Evolutionary conservation across 2,888 invertebrate genomes (phyloP).

Genomic region (Rosalia funebris): DNA sequence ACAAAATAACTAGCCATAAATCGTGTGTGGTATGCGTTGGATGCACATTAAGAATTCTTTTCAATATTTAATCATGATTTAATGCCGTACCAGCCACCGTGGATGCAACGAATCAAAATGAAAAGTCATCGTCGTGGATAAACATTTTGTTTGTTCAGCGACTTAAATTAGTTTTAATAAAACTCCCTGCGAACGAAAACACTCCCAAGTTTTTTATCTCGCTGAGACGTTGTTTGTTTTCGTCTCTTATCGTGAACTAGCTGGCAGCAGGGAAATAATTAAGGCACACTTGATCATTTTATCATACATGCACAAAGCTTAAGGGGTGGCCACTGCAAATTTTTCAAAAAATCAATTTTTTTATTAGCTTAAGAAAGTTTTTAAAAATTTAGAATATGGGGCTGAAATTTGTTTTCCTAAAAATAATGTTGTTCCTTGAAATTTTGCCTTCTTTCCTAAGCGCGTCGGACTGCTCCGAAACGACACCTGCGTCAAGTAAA

Average conservation of each 20-base stretch:
- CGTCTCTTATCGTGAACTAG: background rate
- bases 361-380: no score
- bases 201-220: constrained; percentile 3
- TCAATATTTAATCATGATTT: constrained; percentile 38
- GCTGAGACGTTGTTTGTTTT: background rate
- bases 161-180: constrained; percentile 16
- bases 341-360: no score
- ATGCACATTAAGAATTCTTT: constrained; percentile 29
- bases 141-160: constrained; percentile 18
- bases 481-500: no score
- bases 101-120: constrained; percentile 9
- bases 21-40: constrained; percentile 26
- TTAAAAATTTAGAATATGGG: no score
- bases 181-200: background rate
- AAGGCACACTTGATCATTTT: background rate
- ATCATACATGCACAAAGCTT: no score
- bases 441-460: no score
- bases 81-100: constrained; percentile 25
- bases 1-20: constrained; percentile 20
- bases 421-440: no score
- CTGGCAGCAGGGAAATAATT: background rate
- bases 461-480: no score
- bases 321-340: no score
- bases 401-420: no score
- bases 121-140: constrained; percentile 20